phyloP scores from a whole-genome alignment of 2,888 invertebrate species.

The Ligdia adustata region DNA sequence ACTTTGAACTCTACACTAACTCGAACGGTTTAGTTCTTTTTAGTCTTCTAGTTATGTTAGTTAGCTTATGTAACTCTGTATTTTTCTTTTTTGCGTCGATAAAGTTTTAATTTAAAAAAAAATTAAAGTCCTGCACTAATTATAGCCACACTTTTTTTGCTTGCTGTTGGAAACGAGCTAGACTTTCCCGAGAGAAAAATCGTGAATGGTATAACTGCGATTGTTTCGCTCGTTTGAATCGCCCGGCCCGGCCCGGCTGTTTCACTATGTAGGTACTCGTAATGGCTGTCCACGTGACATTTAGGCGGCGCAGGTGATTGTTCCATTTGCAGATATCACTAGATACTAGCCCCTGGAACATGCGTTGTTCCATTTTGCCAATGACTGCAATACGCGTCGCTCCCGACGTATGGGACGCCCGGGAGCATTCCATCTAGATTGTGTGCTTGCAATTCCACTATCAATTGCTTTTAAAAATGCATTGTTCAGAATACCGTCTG shows the following conservation, averaged over 20 bases:
- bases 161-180: too few relatives aligned
- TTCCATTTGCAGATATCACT: conserved; percentile 21
- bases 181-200: too few relatives aligned
- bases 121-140: too few relatives aligned
- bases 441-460: conserved; percentile 46
- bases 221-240: conserved; percentile 12
- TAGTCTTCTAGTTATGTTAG: too few relatives aligned
- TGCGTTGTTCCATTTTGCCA: conserved; percentile 39
- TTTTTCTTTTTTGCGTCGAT: too few relatives aligned
- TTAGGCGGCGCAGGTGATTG: conserved; percentile 20
- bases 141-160: too few relatives aligned
- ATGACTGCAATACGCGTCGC: conserved; percentile 52
- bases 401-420: conserved; percentile 44
- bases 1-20: too few relatives aligned
- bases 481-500: conserved; percentile 26
- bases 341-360: conserved; percentile 14
- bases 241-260: too few relatives aligned
- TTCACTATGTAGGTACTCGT: conserved; percentile 3
- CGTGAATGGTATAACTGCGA: too few relatives aligned
- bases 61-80: too few relatives aligned
- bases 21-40: too few relatives aligned
- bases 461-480: conserved; percentile 53
- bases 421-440: conserved; percentile 54
- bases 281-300: conserved; percentile 10
- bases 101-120: too few relatives aligned